A percentile compares a stretch with the other conserved stretches of the same genome.
Conservation (phyloP, 2,888 invertebrate genomes). For the Aspidiotus rigidus region DNA sequence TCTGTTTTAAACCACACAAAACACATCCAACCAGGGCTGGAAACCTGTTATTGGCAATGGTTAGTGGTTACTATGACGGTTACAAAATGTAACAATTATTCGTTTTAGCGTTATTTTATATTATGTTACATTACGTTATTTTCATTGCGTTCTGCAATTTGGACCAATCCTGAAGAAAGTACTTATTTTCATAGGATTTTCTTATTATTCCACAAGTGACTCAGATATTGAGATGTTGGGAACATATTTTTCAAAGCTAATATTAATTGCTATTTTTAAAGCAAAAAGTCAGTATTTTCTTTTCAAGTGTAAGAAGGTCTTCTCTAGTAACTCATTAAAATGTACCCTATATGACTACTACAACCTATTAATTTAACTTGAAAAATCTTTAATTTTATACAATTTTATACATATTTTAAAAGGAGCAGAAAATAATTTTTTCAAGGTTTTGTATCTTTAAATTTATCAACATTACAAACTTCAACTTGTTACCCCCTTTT, state of each 20-base stretch:
- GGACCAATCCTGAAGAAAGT: neutral
- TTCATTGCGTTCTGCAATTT: too few species aligned
- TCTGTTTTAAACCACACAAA: too few species aligned
- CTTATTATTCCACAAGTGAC: neutral
- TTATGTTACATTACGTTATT: too few species aligned
- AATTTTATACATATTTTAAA: slow-evolving; percentile 6
- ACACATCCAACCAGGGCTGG: too few species aligned
- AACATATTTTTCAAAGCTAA: slow-evolving; percentile 1
- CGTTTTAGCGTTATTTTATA: too few species aligned
- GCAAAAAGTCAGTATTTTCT: neutral
- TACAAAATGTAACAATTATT: too few species aligned
- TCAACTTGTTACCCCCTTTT: slow-evolving; percentile 9
- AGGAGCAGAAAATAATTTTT: slow-evolving; percentile 15
- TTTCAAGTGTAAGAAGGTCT: neutral
- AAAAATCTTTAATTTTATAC: neutral
- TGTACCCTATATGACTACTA: neutral
- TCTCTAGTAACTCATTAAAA: neutral
- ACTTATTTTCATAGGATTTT: neutral
- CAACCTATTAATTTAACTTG: neutral
- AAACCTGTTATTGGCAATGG: too few species aligned
- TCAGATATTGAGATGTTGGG: neutral
- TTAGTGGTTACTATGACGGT: too few species aligned
- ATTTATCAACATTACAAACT: slow-evolving; percentile 8
- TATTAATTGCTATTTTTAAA: too few species aligned
- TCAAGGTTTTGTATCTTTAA: slow-evolving; percentile 2